phyloP scores from a whole-genome alignment of 2,888 invertebrate genomes.

The Malthinus flaveolus region DNA sequence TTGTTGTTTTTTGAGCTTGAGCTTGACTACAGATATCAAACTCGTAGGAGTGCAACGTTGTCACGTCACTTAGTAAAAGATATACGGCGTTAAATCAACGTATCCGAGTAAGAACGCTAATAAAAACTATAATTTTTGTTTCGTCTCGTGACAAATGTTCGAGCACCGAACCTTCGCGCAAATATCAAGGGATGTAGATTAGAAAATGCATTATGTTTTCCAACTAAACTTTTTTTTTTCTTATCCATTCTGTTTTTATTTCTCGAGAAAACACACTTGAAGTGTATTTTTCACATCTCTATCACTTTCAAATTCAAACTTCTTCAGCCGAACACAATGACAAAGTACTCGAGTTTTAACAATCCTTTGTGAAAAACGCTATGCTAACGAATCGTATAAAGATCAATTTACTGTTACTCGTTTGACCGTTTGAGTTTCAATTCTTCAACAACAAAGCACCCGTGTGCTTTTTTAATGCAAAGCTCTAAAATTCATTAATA shows the following conservation, averaged over 20 bases:
- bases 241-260: too few species aligned
- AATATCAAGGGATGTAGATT: slow-evolving; percentile 38
- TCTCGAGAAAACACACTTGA: too few species aligned
- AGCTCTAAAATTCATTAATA: neutral
- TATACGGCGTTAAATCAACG: neutral
- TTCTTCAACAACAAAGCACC: too few species aligned
- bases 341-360: too few species aligned
- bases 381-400: too few species aligned
- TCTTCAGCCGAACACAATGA: too few species aligned
- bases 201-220: slow-evolving; percentile 34
- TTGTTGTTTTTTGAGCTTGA: slow-evolving; percentile 45
- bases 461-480: neutral
- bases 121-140: slow-evolving; percentile 17
- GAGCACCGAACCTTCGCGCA: slow-evolving; percentile 29
- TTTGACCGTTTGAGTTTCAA: too few species aligned
- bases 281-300: too few species aligned
- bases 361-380: too few species aligned
- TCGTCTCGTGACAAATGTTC: slow-evolving; percentile 38
- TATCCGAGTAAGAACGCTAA: slow-evolving; percentile 23
- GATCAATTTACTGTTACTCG: too few species aligned
- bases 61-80: slow-evolving; percentile 31
- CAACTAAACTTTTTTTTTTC: neutral
- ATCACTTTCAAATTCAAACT: too few species aligned
- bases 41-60: slow-evolving; percentile 43
- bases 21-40: slow-evolving; percentile 43